Evolutionary conservation across 2,113 vertebrate genomes (phyloP), one percentile per base, ranked within the genome.

Genomic region (Xenopus laevis): DNA sequence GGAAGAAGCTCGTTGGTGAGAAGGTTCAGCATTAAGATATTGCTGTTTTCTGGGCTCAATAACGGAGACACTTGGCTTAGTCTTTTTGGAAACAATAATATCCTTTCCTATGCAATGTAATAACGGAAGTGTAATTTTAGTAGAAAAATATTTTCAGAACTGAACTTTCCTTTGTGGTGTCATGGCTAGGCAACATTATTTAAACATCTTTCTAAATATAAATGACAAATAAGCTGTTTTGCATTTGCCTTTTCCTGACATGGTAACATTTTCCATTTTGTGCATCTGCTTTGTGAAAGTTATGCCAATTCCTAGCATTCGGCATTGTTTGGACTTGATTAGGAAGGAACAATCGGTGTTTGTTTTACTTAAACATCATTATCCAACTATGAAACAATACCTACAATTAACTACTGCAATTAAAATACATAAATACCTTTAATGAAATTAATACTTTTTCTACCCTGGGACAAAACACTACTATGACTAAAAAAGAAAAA

Each of bases 351-450:
- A 64, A 64, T 64, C 44, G 62, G 62, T 64, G 13, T 17, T 17
- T 64, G 62, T 64, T 40, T 64, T n/a, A 64, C 62, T 40, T 44
- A 18, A 18, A n/a, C n/a, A n/a, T n/a, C n/a, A 18, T 59, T 59
- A 18, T 59, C 11, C 33, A 40, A 40, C 33, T 9, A 40, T 40
- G 1, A 1, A 7, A 9, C 33, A n/a, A n/a, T n/a, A n/a, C n/a
- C n/a, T n/a, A n/a, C n/a, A n/a, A n/a, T n/a, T 40, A 40, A 40
- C 33, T 9, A 40, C 33, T 40, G 33, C 33, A 40, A 40, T 40
- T 40, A 40, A 40, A 40, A 40, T 9, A 40, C 33, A 40, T n/a
- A 40, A 40, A 7, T 40, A 40, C 33, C 33, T 40, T 40, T 1
- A 40, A 40, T 40, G 33, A 40, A 40, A 40, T n/a, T 40, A 5